Conservation (phyloP, 2,113 vertebrate genomes). For the Emydocephalus ijimae region DNA sequence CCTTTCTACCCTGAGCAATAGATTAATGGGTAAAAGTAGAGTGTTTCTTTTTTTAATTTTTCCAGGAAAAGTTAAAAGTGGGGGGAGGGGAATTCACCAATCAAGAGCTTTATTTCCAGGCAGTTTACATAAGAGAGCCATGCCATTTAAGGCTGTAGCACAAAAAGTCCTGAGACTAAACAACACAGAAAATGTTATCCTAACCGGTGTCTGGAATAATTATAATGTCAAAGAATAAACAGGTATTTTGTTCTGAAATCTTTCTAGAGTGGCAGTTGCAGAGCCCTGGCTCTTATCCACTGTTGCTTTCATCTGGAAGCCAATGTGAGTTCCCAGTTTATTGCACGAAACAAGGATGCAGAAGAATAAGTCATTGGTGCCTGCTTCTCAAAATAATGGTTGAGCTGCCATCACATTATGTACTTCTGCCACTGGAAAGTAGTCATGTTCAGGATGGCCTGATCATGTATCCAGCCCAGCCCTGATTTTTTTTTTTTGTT, state of each 20-base stretch:
- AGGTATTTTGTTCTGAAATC: neutral
- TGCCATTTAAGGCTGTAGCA: neutral
- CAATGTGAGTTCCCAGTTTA: neutral
- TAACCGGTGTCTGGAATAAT: neutral
- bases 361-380: neutral
- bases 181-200: neutral
- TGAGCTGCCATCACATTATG: neutral
- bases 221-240: slow-evolving; percentile 5
- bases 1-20: neutral
- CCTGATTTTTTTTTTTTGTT: neutral
- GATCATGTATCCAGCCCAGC: neutral
- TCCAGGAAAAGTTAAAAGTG: neutral
- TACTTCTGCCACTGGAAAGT: neutral
- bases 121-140: neutral
- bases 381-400: neutral
- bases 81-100: neutral
- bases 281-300: neutral
- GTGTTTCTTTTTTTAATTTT: neutral
- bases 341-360: neutral
- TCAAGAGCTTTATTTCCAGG: neutral
- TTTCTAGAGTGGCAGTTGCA: neutral
- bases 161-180: neutral
- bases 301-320: neutral
- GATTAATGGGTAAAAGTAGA: neutral
- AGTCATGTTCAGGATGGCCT: neutral